Base-by-base conservation (phyloP, 2,888 invertebrate species). In the Hydrotaea diabolus region DNA sequence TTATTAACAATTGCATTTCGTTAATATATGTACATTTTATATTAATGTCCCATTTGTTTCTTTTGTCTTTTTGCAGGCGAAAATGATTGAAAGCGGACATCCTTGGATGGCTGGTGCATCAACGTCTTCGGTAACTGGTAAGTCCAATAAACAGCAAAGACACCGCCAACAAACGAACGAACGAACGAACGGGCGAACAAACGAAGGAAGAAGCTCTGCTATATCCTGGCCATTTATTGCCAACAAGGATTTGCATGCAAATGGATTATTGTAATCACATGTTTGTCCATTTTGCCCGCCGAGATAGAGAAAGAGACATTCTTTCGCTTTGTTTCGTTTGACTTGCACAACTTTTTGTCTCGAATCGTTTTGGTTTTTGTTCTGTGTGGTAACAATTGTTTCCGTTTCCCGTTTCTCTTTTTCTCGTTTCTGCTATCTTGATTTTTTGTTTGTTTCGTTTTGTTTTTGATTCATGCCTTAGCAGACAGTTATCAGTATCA, bases 401-500 rank as follows among this genome's bases (percentile, higher is more conserved):
- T 82, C 82, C 72, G 66, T 77, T 85, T 81, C 81, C 83, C 77
- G 66, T 74, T 69, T 69, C 77, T 77, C 39, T 39, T 36, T 76
- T 84, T 77, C 53, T 46, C 7, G 26, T 71, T 39, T 75, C 23
- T 46, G 5, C 43, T 39, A 19, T 64, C 69, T 26, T 31, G 3
- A 31, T 31, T 31, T 31, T 31, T 31, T 84, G n/a, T 72, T 15
- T 69, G n/a, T n/a, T 43, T 21, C 43, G n/a, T 31, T 31, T 31
- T 13, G 4, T 39, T 39, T 13, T 8, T 39, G 39, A 31, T 31
- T 2, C 8, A 36, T 1, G n/a, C 62, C 23, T 53, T 69, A 80
- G 92, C 95, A 96, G 97, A 97, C 94, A 97, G 97, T 94, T 98
- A 98, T 94, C 97, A 98, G 93, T 97, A 97, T 93, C 97, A 98